Evolutionary conservation across 1,140 invertebrate genomes (phyloP), one percentile per base, ranked within the genome.

Genomic region (Drosophila kurseongensis): DNA sequence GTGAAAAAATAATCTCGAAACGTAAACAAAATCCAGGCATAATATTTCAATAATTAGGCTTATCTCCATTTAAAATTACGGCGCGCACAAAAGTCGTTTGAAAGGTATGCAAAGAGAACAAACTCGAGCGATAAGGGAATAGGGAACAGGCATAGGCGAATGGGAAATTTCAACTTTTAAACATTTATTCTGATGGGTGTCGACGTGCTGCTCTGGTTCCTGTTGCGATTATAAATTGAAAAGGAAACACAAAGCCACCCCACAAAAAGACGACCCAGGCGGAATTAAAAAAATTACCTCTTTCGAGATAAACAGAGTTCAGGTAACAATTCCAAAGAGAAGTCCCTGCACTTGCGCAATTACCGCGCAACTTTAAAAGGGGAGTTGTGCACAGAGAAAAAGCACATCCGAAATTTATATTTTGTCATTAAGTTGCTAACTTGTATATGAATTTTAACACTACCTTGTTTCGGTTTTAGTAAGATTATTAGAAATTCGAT

Each of bases 341-440:
- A 40, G 83, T 83, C 75, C 79, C 59, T 88, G 84, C 84, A 88
- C 84, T 88, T 88, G 84, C 84, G 84, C 84, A 88, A 89, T 84
- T 83, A 88, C 75, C 67, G 63, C 65, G 65, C 67, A 89, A 88
- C 82, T 86, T 80, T 75, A 88, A 83, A 86, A 80, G 77, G 67
- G 78, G 80, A 71, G 68, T 71, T 16, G 57, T 73, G 79, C 79
- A 78, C 60, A 60, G 23, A 50, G 14, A 32, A 32, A 32, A 32
- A 5, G 29, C 29, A 8, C 29, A 1, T 0, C 0, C 29, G 7
- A 32, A 32, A 32, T 6, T 32, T 2, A 0, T 32, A 7, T 32
- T 7, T 32, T 32, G 23, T 23, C 23, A 23, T 23, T 23, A 23
- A 23, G 23, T 23, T 23, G 18, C 1, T 18, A 18, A 18, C 18